Evolutionary conservation across 2,888 invertebrate species (phyloP).

Genomic region (Coelinius sp.): DNA sequence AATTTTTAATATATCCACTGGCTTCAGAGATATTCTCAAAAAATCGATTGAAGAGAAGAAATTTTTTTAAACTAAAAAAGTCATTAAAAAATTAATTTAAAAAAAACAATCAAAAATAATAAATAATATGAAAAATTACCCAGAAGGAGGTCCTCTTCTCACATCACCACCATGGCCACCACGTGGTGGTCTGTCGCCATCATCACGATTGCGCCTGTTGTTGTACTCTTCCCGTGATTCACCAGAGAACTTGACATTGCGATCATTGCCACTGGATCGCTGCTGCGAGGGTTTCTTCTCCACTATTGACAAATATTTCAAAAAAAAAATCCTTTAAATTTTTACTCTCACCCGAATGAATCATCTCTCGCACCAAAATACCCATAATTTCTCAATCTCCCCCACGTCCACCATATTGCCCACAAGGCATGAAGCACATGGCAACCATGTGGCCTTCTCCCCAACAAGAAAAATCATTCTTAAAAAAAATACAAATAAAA

Average conservation of each 20-base stretch:
- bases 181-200: slow-evolving; percentile 61
- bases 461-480: too few species aligned
- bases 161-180: slow-evolving; percentile 57
- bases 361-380: not conserved
- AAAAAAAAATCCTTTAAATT: not conserved
- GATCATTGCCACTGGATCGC: slow-evolving; percentile 64
- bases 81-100: not conserved
- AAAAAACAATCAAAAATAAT: not conserved
- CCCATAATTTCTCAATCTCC: not conserved
- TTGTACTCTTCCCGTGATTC: slow-evolving; percentile 83
- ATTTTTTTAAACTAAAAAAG: not conserved
- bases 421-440: slow-evolving; percentile 44
- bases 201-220: slow-evolving; percentile 78
- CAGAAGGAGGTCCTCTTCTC: slow-evolving; percentile 63
- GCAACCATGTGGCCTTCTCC: slow-evolving; percentile 45
- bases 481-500: not conserved
- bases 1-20: too few species aligned
- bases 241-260: slow-evolving; percentile 72
- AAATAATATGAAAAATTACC: slow-evolving; percentile 57
- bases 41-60: too few species aligned
- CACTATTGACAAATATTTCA: slow-evolving; percentile 71
- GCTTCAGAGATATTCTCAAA: too few species aligned
- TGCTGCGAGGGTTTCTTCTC: slow-evolving; percentile 68
- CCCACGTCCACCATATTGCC: not conserved
- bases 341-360: not conserved